Evolutionary conservation across 2,888 invertebrate species (phyloP), one percentile per base, ranked within the genome.

Genomic region (Acrobasis consociella): DNA sequence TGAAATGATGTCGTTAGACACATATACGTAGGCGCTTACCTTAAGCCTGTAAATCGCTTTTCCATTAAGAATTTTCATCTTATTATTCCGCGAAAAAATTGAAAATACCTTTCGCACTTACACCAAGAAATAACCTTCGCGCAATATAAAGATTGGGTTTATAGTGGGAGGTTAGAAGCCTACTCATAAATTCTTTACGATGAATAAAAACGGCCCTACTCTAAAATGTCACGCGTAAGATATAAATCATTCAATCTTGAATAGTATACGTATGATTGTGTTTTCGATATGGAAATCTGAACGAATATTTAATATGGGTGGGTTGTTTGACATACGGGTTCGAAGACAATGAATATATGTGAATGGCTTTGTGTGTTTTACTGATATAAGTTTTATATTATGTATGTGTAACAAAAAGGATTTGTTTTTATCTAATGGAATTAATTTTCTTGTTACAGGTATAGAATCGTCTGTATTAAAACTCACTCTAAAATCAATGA

Each of bases 101-200:
- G 87, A 83, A 86, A 86, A 86, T 84, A 84, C 83, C 83, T 82
- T 71, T 72, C 63, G 56, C 49, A 62, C 55, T 73, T 70, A 71
- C 66, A 65, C 70, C 70, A 71, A 78, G 78, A 78, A 82, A 83
- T 11, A 78, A 81, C 81, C 73, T 85, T 82, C 75, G 80, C 83
- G 87, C 86, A 83, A 85, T 83, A 87, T 86, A 84, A 84, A 86
- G 86, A 87, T 85, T 83, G 83, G 82, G 81, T 88, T 86, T 85
- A 85, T 84, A 78, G 83, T 80, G 76, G 76, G 68, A 71, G 76
- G 70, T 71, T 73, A 79, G 77, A 75, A 38, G 78, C 75, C 73
- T 71, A 73, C 81, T 81, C 84, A 84, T 89, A 90, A 88, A 82
- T 83, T 78, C 82, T 88, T 88, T 88, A 90, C 86, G 89, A 87